Conservation (phyloP, 2,797 vertebrate genomes). For the Cossypha polioptera region DNA sequence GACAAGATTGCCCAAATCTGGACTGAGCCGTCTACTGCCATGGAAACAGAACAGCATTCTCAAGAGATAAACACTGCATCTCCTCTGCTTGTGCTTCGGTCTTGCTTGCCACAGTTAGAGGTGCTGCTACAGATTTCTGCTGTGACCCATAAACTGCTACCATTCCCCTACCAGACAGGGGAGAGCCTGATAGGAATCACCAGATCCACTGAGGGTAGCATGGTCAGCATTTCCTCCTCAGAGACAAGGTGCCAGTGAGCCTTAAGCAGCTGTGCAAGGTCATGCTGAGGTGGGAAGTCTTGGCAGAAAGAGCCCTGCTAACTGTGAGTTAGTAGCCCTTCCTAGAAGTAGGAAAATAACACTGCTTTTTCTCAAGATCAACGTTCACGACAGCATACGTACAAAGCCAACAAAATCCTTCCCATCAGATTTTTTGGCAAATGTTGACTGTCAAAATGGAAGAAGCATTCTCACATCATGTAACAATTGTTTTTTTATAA, state of each 20-base stretch:
- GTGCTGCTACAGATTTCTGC: background rate
- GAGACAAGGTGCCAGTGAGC: background rate
- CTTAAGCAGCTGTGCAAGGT: background rate
- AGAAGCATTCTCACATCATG: background rate
- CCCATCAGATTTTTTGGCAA: background rate
- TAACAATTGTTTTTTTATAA: background rate
- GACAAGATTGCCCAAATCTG: conserved; percentile 63
- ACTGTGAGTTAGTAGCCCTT: background rate
- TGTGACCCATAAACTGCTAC: background rate
- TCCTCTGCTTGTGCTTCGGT: background rate
- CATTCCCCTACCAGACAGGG: background rate
- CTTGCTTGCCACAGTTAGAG: background rate
- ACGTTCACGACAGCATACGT: background rate
- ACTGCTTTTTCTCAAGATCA: background rate
- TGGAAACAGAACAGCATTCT: conserved; percentile 69
- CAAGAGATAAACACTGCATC: conserved; percentile 51
- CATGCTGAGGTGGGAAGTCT: background rate
- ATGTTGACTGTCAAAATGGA: background rate
- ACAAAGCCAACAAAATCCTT: background rate
- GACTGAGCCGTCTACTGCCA: conserved; percentile 70
- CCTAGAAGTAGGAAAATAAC: background rate
- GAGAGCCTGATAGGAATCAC: background rate
- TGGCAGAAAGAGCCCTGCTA: background rate
- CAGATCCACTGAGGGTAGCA: background rate
- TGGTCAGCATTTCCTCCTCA: background rate